Evolutionary conservation across 2,113 vertebrate genomes (phyloP).

Genomic region (Pagrus major): DNA sequence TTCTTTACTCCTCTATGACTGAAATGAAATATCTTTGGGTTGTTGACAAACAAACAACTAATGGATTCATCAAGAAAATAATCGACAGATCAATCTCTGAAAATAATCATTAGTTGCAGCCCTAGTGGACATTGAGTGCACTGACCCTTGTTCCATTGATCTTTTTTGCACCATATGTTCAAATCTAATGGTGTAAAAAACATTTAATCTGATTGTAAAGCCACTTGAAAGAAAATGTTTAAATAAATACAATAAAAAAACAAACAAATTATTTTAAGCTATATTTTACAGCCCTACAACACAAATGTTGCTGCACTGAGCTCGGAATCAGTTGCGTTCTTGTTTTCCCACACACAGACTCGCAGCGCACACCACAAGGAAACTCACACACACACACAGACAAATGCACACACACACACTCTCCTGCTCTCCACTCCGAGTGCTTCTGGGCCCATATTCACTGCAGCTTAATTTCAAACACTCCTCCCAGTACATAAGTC

Average conservation of each 20-base stretch:
- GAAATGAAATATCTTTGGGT: too few relatives aligned
- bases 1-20: too few relatives aligned
- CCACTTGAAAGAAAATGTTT: background rate
- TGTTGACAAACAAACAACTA: too few relatives aligned
- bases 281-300: background rate
- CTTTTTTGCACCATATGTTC: background rate
- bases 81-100: too few relatives aligned
- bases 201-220: background rate
- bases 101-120: too few relatives aligned
- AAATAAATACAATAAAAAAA: too few relatives aligned
- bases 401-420: constrained; percentile 8
- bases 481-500: constrained; percentile 77
- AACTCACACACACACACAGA: constrained; percentile 20
- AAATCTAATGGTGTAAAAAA: background rate
- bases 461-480: constrained; percentile 79
- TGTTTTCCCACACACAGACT: constrained; percentile 33
- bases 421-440: constrained; percentile 35
- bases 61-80: too few relatives aligned
- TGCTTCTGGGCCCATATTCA: constrained; percentile 72
- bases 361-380: constrained; percentile 27
- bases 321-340: constrained; percentile 16
- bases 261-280: background rate
- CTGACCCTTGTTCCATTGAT: background rate
- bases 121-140: too few relatives aligned
- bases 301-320: background rate